Evolutionary conservation across 1,140 invertebrate species (phyloP), one percentile per base, ranked within the genome.

Genomic region (Ceratitis capitata): DNA sequence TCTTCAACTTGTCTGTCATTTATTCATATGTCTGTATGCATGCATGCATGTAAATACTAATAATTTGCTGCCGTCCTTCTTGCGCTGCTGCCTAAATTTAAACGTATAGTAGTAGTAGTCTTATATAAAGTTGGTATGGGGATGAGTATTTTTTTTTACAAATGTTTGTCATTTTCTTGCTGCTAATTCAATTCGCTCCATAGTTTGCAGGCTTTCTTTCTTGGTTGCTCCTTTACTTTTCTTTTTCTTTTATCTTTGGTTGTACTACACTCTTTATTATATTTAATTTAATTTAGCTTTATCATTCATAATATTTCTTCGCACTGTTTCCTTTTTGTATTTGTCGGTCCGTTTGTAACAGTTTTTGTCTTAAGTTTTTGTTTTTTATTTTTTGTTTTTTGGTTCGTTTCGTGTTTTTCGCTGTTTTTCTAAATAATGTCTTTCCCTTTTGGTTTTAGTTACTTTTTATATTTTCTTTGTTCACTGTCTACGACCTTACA

Each of bases 201-300:
- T 86, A 86, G 85, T 58, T 88, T 87, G 47, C 84, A 86, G 87
- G 86, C 88, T 86, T 74, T 84, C 84, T 16, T 84, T 64, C n/a
- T 47, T 26, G 53, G 39, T 39, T 56, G 49, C 47, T 86, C 26
- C 47, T 51, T 83, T 83, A 51, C 64, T 53, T 29, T 58, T 82
- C 19, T 74, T 78, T 14, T 85, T 39, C 35, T 14, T 87, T 89
- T 51, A 29, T 74, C 88, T 90, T 90, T 89, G 88, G 88, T 89
- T 90, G 87, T 87, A 89, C 88, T 89, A 89, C 85, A 87, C 82
- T 86, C 35, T 58, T 23, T n/a, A n/a, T 82, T 83, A 84, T 84
- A 82, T 83, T 87, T 88, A 87, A 86, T 86, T 56, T 56, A 85
- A 74, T 84, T 85, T 45, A 12, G 42, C 86, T 86, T 86, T n/a